Evolutionary conservation across 2,888 invertebrate species (phyloP).

Genomic region (Epinotia demarniana): DNA sequence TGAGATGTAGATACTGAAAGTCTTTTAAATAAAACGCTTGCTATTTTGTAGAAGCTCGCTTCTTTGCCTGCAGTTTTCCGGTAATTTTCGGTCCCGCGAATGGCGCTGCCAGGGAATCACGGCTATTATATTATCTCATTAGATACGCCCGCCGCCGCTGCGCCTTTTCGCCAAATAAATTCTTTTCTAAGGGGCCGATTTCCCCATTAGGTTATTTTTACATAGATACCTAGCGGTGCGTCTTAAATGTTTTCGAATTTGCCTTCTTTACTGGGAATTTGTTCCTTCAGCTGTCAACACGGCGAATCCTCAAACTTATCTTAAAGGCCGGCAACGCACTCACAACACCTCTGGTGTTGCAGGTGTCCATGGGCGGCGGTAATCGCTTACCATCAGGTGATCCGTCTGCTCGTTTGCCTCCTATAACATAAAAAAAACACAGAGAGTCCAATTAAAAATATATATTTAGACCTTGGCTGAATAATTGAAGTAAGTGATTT

Average conservation of each 20-base stretch:
- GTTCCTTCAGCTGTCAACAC: no score
- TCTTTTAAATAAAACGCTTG: conserved; percentile 58
- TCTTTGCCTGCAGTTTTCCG: conserved; percentile 75
- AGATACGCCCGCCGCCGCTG: conserved; percentile 75
- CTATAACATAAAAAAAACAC: no score
- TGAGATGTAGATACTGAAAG: conserved; percentile 34
- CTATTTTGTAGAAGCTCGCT: conserved; percentile 58
- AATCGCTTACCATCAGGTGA: no score
- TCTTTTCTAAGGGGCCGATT: conserved; percentile 72
- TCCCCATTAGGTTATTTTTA: conserved; percentile 67
- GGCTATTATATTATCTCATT: conserved; percentile 84
- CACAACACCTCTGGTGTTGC: no score
- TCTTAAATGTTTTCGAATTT: conserved; percentile 11
- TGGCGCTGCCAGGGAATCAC: conserved; percentile 75
- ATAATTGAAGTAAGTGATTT: no score
- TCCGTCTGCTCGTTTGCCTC: no score
- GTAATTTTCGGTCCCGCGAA: conserved; percentile 77
- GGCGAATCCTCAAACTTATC: no score
- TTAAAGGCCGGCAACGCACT: no score
- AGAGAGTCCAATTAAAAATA: not conserved
- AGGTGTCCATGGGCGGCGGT: no score
- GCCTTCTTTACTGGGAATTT: not conserved
- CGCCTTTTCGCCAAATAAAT: conserved; percentile 77
- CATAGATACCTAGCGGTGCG: conserved; percentile 18
- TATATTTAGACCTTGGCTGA: not conserved